A percentile compares a stretch with the other conserved stretches of the same genome.
Evolutionary conservation across 2,888 invertebrate genomes (phyloP).

Genomic region (Oscheius sp.): DNA sequence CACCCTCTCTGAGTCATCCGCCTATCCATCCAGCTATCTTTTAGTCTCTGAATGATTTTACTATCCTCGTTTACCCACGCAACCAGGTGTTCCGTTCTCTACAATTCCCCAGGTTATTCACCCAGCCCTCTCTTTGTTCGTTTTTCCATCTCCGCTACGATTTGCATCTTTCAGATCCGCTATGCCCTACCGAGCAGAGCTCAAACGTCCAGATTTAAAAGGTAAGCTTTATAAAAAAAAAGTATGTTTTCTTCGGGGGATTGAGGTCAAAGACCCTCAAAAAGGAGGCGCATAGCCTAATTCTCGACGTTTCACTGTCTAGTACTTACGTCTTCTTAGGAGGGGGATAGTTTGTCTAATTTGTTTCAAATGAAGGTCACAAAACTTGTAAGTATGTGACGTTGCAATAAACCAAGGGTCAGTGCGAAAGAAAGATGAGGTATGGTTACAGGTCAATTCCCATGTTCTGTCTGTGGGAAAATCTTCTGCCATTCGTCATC

Average conservation of each 20-base stretch:
- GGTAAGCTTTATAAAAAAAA: constrained; percentile 44
- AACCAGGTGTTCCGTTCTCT: background rate
- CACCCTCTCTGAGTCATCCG: constrained; percentile 4
- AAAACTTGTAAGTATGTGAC: constrained; percentile 3
- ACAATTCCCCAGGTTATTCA: background rate
- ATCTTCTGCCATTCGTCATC: constrained; percentile 70
- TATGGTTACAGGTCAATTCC: constrained; percentile 61
- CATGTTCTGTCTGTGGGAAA: constrained; percentile 69
- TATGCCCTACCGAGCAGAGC: constrained; percentile 70
- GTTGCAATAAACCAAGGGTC: constrained; percentile 3
- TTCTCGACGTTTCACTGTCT: constrained; percentile 16
- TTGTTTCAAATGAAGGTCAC: constrained; percentile 20
- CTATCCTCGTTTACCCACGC: background rate
- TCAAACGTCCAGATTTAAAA: constrained; percentile 70
- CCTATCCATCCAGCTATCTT: background rate
- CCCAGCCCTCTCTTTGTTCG: background rate
- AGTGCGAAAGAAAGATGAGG: background rate
- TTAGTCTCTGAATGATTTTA: background rate
- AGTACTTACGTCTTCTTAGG: background rate
- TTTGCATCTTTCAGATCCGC: background rate
- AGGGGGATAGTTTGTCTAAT: constrained; percentile 10
- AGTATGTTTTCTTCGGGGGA: constrained; percentile 24
- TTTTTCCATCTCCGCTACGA: background rate
- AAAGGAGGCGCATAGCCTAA: constrained; percentile 18
- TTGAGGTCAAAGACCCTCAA: constrained; percentile 25